Percentiles rank a stretch among this genome's conserved stretches.
Evolutionary conservation across 2,888 invertebrate genomes (phyloP).

Genomic region (Ectemnius cavifrons): DNA sequence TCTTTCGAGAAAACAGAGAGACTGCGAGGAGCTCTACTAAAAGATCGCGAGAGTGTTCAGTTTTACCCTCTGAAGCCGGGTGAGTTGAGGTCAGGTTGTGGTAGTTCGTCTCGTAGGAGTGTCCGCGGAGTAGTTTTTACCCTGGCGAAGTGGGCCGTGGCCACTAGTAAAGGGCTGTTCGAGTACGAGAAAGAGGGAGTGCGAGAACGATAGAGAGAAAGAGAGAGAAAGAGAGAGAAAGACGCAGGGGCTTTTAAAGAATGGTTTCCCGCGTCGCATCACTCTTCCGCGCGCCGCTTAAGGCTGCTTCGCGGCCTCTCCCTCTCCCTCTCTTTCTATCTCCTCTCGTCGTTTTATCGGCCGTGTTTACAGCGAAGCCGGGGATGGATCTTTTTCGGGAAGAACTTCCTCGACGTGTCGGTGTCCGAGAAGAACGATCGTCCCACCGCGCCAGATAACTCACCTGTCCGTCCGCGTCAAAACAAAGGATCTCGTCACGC

Average conservation of each 20-base stretch:
- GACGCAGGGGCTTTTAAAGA: conserved; percentile 67
- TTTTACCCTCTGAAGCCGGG: too few species aligned
- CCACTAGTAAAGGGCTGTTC: conserved; percentile 50
- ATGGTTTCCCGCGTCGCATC: conserved; percentile 72
- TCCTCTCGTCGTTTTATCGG: conserved; percentile 67
- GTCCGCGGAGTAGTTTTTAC: conserved; percentile 59
- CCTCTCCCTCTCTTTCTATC: background rate
- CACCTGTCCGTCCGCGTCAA: conserved; percentile 68
- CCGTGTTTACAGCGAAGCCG: conserved; percentile 68
- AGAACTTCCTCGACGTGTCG: conserved; percentile 65
- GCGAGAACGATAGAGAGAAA: too few species aligned
- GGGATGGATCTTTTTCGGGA: conserved; percentile 69
- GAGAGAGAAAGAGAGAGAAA: too few species aligned
- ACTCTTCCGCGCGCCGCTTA: conserved; percentile 69
- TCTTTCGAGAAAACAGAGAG: too few species aligned
- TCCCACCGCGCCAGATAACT: conserved; percentile 64
- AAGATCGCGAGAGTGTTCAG: too few species aligned
- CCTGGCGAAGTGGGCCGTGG: conserved; percentile 51
- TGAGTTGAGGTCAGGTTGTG: conserved; percentile 6
- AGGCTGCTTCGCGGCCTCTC: conserved; percentile 37
- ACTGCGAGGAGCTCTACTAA: too few species aligned
- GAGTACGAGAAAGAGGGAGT: conserved; percentile 20
- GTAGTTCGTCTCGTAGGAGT: conserved; percentile 55
- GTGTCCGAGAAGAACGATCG: conserved; percentile 69
- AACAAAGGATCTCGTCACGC: conserved; percentile 66